Conservation (phyloP, 2,113 vertebrate species). For the Sitta europaea region DNA sequence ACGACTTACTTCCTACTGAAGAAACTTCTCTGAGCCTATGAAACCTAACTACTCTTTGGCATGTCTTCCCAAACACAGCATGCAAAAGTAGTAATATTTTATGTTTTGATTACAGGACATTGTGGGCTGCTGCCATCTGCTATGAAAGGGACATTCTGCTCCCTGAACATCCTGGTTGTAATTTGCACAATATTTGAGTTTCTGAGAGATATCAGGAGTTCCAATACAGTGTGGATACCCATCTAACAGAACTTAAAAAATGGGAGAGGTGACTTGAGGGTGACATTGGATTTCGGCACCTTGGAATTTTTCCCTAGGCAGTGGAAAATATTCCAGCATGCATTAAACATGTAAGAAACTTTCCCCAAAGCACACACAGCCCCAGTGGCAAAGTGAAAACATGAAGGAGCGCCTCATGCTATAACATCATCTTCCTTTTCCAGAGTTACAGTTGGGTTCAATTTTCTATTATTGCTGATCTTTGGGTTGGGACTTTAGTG, state of each 20-base stretch:
- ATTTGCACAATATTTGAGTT: constrained; percentile 13
- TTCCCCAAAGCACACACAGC: not conserved
- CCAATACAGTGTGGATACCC: not conserved
- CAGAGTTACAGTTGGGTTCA: constrained; percentile 7
- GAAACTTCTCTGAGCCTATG: not conserved
- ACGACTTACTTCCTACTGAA: not conserved
- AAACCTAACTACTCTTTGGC: not conserved
- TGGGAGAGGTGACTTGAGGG: not conserved
- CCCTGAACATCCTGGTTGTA: constrained; percentile 36
- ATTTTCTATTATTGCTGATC: constrained; percentile 17
- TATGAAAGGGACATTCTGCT: constrained; percentile 29
- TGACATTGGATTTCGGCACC: not conserved
- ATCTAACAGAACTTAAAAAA: not conserved
- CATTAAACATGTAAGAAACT: not conserved
- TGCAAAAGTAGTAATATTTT: constrained; percentile 51
- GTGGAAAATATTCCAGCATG: not conserved
- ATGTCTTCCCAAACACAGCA: constrained; percentile 1
- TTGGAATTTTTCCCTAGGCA: not conserved
- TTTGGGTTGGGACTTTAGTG: not conserved
- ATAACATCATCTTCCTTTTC: not conserved
- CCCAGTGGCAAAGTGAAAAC: not conserved
- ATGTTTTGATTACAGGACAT: constrained; percentile 22
- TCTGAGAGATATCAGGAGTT: not conserved
- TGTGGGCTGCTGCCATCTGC: constrained; percentile 48
- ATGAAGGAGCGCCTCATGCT: not conserved